These are phyloP conservation scores for Netelia fuscicornis DNA, from an alignment of 2,888 invertebrate species.

Conservation along the genomic window DNA sequence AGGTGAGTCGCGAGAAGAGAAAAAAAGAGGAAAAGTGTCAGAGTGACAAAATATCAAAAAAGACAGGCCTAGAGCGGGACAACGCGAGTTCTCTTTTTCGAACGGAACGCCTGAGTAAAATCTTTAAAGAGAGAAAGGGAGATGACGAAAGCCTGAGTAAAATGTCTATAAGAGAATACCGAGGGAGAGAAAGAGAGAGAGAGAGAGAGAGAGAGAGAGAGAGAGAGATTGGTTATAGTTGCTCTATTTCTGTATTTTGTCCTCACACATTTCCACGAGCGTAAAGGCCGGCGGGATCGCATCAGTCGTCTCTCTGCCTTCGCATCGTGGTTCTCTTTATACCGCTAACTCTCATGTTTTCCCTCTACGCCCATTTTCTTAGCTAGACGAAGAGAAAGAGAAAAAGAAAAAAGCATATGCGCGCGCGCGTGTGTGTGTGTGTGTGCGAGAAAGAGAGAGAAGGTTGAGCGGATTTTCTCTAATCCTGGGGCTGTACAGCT, in stretches of 20 bases:
- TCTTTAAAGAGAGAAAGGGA: constrained; percentile 10
- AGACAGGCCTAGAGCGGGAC: constrained; percentile 8
- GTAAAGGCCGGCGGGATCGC: constrained; percentile 23
- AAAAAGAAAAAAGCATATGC: not conserved
- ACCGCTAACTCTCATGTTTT: not conserved
- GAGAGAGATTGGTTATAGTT: constrained; percentile 55
- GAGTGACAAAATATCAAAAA: constrained; percentile 40
- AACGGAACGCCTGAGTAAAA: not conserved
- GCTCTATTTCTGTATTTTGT: constrained; percentile 80
- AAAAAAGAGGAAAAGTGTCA: constrained; percentile 12
- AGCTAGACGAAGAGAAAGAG: constrained; percentile 7
- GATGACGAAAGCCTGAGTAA: constrained; percentile 32
- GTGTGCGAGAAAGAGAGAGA: constrained; percentile 2
- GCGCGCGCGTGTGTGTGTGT: not conserved
- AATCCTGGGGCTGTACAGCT: constrained; percentile 33
- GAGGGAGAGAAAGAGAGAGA: constrained; percentile 8
- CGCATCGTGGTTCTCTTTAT: not conserved
- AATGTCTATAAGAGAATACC: constrained; percentile 24
- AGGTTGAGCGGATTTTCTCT: constrained; percentile 14
- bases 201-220: constrained; percentile 31
- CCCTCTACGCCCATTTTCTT: constrained; percentile 38
- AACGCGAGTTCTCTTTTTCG: not conserved
- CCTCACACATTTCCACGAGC: constrained; percentile 75
- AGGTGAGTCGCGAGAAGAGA: constrained; percentile 5
- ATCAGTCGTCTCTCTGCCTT: constrained; percentile 8